Percentiles rank a stretch among this genome's conserved stretches.
phyloP scores from a whole-genome alignment of 2,888 invertebrate species.

The Hemithea aestivaria region DNA sequence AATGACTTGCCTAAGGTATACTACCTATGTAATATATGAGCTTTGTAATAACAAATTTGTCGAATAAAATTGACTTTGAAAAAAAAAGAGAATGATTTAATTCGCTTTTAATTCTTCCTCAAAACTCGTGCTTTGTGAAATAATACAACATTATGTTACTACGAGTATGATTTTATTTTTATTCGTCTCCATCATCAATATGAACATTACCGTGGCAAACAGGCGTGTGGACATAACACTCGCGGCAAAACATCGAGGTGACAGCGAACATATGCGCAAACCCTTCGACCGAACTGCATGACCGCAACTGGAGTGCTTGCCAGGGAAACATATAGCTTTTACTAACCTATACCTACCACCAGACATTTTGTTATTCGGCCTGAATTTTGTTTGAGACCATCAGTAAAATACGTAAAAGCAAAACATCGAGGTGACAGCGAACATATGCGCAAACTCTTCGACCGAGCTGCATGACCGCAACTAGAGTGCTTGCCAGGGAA shows the following conservation, averaged over 20 bases:
- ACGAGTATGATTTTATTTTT: not conserved
- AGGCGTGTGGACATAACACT: slow-evolving; percentile 19
- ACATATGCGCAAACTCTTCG: slow-evolving; percentile 3
- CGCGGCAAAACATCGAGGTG: slow-evolving; percentile 7
- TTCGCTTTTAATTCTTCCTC: no score
- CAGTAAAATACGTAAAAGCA: no score
- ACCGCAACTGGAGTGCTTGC: slow-evolving; percentile 1
- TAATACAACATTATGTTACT: no score
- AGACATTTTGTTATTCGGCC: no score
- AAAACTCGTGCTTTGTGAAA: no score
- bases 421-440: slow-evolving; percentile 8
- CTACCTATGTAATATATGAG: no score
- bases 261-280: slow-evolving; percentile 7
- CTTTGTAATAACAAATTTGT: no score
- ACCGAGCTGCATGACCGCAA: slow-evolving; percentile 5
- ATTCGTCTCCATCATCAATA: slow-evolving; percentile 1
- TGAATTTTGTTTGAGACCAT: no score
- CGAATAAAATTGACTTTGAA: no score
- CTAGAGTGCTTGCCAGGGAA: not conserved
- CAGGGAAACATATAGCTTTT: not conserved
- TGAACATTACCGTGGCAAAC: slow-evolving; percentile 3
- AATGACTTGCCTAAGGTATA: no score
- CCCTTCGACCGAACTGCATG: slow-evolving; percentile 1
- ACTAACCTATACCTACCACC: no score
- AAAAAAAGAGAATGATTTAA: no score